Conservation (phyloP, 2,888 invertebrate genomes). For the Desoria tigrina region DNA sequence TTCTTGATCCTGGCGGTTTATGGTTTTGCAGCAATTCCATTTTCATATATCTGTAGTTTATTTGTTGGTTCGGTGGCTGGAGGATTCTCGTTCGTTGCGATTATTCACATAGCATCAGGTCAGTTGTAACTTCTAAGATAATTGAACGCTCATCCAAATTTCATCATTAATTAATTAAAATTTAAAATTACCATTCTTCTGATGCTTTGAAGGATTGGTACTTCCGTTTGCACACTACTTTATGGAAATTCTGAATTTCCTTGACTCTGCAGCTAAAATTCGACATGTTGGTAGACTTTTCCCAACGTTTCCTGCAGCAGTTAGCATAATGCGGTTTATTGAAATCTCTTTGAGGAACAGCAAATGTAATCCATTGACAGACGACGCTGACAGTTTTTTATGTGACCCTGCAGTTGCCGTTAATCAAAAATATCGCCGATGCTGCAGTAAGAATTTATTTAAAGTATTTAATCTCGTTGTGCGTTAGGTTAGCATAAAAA, state of each 20-base stretch:
- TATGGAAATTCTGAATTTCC: too few relatives aligned
- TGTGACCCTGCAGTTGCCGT: slow-evolving; percentile 40
- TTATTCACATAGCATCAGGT: slow-evolving; percentile 54
- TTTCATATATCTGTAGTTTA: slow-evolving; percentile 66
- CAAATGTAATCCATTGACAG: slow-evolving; percentile 34
- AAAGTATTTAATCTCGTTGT: background rate
- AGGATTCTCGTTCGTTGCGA: slow-evolving; percentile 58
- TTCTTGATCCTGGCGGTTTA: slow-evolving; percentile 63
- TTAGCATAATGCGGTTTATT: slow-evolving; percentile 34
- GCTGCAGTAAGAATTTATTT: slow-evolving; percentile 44
- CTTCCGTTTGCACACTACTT: too few relatives aligned
- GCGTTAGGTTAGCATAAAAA: background rate
- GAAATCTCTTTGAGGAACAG: slow-evolving; percentile 40
- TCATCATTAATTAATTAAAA: too few relatives aligned
- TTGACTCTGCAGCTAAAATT: too few relatives aligned
- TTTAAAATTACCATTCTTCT: background rate
- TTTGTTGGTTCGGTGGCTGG: slow-evolving; percentile 60
- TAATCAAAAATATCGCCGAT: slow-evolving; percentile 32
- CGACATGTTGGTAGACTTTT: too few relatives aligned
- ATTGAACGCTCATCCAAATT: background rate
- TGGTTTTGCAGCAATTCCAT: slow-evolving; percentile 66
- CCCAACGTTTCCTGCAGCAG: slow-evolving; percentile 40
- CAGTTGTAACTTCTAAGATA: slow-evolving; percentile 10
- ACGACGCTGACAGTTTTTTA: slow-evolving; percentile 29
- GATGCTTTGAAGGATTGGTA: too few relatives aligned